Percentiles rank a stretch among this genome's conserved stretches.
These are phyloP conservation scores for Lucilia sericata DNA, from an alignment of 1,140 invertebrate genomes.

Conservation along the genomic window DNA sequence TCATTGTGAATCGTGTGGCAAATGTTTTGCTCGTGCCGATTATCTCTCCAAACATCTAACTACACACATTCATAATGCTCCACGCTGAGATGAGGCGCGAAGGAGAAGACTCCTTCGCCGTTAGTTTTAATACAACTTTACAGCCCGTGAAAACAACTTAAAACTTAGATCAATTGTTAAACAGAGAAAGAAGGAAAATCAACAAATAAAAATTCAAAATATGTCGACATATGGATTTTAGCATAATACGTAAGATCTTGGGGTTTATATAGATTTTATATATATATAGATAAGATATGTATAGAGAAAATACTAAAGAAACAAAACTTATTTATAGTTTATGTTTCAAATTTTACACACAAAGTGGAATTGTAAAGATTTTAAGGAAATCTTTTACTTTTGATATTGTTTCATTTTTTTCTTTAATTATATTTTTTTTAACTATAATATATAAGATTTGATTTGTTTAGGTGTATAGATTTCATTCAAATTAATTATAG, in stretches of 20 bases:
- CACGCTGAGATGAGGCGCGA: constrained; percentile 70
- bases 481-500: not conserved
- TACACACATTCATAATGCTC: constrained; percentile 84
- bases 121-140: constrained; percentile 50
- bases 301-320: not conserved
- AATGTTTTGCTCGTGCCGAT: constrained; percentile 89
- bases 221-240: constrained; percentile 31
- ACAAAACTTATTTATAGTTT: not conserved
- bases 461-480: not conserved
- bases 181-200: constrained; percentile 31
- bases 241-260: constrained; percentile 42
- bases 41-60: constrained; percentile 92
- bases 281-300: not conserved
- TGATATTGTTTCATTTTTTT: not conserved
- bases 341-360: not conserved
- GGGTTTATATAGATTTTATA: not conserved
- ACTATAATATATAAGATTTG: constrained; percentile 3
- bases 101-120: constrained; percentile 68
- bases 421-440: not conserved
- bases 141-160: not conserved
- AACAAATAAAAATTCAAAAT: constrained; percentile 9
- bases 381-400: constrained; percentile 15
- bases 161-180: constrained; percentile 17
- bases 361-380: not conserved
- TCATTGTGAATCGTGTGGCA: constrained; percentile 91